A percentile compares a stretch with the other conserved stretches of the same genome.
Conservation (phyloP, 2,113 vertebrate species). For the Ictalurus punctatus region DNA sequence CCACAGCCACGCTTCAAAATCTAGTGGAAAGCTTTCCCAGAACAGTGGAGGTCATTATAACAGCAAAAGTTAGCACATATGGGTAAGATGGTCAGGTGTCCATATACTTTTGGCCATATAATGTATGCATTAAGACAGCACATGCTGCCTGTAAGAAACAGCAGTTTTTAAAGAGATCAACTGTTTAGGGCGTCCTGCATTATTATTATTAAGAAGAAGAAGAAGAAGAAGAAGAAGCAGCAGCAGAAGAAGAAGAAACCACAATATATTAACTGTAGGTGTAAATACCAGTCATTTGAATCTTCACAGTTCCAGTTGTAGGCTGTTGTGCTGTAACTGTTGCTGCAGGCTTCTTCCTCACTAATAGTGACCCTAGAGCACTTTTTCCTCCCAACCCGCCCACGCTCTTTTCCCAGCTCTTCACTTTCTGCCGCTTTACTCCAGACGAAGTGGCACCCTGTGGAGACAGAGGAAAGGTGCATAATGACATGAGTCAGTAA, state of each 20-base stretch:
- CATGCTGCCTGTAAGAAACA: neutral
- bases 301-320: constrained; percentile 34
- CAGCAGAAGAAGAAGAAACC: neutral
- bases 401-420: constrained; percentile 81
- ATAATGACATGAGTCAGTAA: neutral
- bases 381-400: constrained; percentile 68
- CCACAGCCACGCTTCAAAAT: neutral
- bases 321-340: constrained; percentile 23
- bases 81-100: neutral
- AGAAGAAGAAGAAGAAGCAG: neutral
- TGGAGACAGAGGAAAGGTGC: neutral
- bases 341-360: constrained; percentile 71
- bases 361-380: constrained; percentile 73
- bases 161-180: neutral
- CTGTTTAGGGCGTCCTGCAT: neutral
- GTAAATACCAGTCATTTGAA: constrained; percentile 52
- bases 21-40: neutral
- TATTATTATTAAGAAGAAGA: neutral
- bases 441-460: constrained; percentile 58
- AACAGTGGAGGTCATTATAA: neutral
- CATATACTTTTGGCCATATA: neutral
- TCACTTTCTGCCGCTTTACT: constrained; percentile 74
- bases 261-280: neutral
- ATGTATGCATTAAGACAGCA: neutral
- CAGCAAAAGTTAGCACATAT: neutral